Percentiles rank a stretch among this genome's conserved stretches.
phyloP scores from a whole-genome alignment of 2,113 vertebrate genomes.

The Sciurus niger region DNA sequence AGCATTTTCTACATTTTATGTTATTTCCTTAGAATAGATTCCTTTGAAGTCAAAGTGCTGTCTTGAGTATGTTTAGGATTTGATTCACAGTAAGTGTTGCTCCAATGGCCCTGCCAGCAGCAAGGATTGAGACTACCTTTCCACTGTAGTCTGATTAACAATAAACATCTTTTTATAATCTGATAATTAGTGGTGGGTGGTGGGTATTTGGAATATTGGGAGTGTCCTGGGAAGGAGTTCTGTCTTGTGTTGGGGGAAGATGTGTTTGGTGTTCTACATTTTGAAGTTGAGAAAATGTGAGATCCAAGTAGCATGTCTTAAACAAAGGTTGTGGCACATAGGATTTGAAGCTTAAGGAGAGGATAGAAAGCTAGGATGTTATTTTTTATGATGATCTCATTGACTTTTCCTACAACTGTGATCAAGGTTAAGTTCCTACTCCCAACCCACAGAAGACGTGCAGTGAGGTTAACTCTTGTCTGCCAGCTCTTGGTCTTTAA shows the following conservation, averaged over 20 bases:
- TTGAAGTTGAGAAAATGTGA: slow-evolving; percentile 25
- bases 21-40: slow-evolving; percentile 19
- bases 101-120: background rate
- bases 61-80: background rate
- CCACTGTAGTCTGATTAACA: background rate
- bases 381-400: background rate
- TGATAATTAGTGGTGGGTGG: slow-evolving; percentile 2
- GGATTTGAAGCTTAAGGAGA: background rate
- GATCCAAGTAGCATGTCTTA: background rate
- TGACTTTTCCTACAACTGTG: background rate
- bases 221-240: background rate
- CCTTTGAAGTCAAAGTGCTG: background rate
- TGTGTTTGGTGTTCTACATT: background rate
- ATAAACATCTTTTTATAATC: slow-evolving; percentile 21
- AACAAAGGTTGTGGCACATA: background rate
- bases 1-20: background rate
- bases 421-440: background rate
- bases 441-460: background rate
- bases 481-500: background rate
- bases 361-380: background rate
- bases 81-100: background rate
- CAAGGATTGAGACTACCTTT: background rate
- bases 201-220: slow-evolving; percentile 15
- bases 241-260: background rate
- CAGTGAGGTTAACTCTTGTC: background rate